Evolutionary conservation across 2,113 vertebrate species (phyloP), one percentile per base, ranked within the genome.

Genomic region (Sceloporus undulatus): DNA sequence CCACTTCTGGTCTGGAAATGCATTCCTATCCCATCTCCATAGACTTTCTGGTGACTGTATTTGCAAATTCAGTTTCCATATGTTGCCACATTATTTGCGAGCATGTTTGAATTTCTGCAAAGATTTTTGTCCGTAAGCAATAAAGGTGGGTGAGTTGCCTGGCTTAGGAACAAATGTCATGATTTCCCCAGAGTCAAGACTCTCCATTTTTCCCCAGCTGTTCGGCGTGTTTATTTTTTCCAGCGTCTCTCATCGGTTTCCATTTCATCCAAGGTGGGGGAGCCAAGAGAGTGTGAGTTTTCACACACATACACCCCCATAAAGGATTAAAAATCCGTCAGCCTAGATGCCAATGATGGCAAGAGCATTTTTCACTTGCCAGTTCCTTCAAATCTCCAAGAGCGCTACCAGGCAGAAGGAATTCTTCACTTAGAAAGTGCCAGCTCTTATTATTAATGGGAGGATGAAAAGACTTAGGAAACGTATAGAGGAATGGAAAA

Each of bases 311-410:
- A 48, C 42, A 48, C 48, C 5, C 48, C 1, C 4, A 48, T 7
- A 48, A 5, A 48, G 95, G 95, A 96, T 97, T 96, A 96, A 96
- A 95, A 96, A 96, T 76, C 95, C 95, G 94, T 96, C 96, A 95
- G 89, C 89, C 91, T 94, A 95, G 91, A 29, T 79, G 90, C 93
- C 94, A 91, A 95, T 89, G 91, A 89, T 85, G 95, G 96, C 94
- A 96, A 94, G 42, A 93, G 59, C 94, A 70, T 91, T 93, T 96
- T 96, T 95, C 95, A 62, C 13, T 62, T 62, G 18, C 95, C 95
- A 93, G 95, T 90, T 89, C 89, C 95, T 88, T 84, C 90, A 90
- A 90, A 93, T 89, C 94, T 94, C 96, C 94, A 94, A 96, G 95
- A 96, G 92, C 25, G 38, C 86, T 88, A 84, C 89, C 79, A 84